These are phyloP conservation scores for Glaucopsyche alexis DNA, from an alignment of 2,888 invertebrate genomes.

Conservation along the genomic window DNA sequence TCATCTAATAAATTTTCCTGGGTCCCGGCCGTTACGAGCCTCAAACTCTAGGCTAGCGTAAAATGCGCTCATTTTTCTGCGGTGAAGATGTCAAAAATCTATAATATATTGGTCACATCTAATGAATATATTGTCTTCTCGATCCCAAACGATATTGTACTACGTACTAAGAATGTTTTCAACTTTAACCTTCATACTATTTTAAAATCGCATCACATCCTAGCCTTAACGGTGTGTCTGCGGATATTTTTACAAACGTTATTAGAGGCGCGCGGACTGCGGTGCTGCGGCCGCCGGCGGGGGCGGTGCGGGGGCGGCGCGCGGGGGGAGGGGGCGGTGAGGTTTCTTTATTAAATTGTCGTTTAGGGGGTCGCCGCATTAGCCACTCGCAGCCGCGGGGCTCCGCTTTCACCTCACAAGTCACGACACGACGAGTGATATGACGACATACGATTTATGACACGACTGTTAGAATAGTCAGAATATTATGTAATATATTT, in stretches of 20 bases:
- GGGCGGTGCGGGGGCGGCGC: slow-evolving; percentile 34
- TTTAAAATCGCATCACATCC: background rate
- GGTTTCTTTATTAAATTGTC: slow-evolving; percentile 76
- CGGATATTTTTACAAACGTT: slow-evolving; percentile 78
- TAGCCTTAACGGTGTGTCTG: slow-evolving; percentile 67
- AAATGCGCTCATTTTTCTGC: too few relatives aligned
- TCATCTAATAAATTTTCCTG: too few relatives aligned
- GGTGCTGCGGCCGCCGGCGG: slow-evolving; percentile 32
- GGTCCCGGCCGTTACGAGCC: too few relatives aligned
- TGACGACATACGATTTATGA: background rate
- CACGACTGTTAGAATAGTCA: too few relatives aligned
- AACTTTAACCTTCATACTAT: background rate
- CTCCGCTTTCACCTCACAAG: slow-evolving; percentile 27
- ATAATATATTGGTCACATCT: too few relatives aligned
- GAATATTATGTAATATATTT: too few relatives aligned
- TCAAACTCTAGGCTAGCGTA: too few relatives aligned
- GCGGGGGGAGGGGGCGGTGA: slow-evolving; percentile 45
- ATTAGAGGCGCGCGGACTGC: slow-evolving; percentile 54
- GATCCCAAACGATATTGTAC: too few relatives aligned
- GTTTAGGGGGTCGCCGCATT: slow-evolving; percentile 58
- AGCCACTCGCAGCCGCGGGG: slow-evolving; percentile 36
- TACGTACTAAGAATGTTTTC: too few relatives aligned
- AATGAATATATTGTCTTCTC: too few relatives aligned
- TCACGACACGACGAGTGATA: background rate
- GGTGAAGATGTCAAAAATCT: too few relatives aligned